phyloP scores from a whole-genome alignment of 1,140 invertebrate species.

The Drosophila lini region DNA sequence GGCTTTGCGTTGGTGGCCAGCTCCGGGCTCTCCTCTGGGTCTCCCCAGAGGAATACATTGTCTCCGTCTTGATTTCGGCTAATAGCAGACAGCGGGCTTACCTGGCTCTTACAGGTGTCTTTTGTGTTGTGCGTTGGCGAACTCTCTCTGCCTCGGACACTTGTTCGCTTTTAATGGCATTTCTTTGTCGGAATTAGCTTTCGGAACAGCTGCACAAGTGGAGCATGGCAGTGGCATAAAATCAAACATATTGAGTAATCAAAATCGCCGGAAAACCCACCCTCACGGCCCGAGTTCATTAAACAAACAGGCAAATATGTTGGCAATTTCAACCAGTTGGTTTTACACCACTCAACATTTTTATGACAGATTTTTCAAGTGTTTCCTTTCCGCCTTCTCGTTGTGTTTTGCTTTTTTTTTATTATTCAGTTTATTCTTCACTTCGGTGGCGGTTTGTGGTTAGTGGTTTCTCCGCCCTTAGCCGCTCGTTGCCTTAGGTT shows the following conservation, averaged over 20 bases:
- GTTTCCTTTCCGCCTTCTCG: constrained; percentile 46
- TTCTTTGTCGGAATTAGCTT: constrained; percentile 70
- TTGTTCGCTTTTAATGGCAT: constrained; percentile 58
- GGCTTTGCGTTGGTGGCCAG: constrained; percentile 71
- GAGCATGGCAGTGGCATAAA: constrained; percentile 55
- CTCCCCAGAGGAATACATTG: constrained; percentile 66
- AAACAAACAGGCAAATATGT: constrained; percentile 80
- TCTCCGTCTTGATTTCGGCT: constrained; percentile 61
- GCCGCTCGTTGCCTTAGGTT: constrained; percentile 64
- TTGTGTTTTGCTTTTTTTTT: constrained; percentile 25
- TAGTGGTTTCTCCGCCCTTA: constrained; percentile 32
- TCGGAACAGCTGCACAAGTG: constrained; percentile 74
- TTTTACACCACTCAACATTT: constrained; percentile 67
- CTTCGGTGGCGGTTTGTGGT: constrained; percentile 57
- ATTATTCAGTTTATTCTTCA: constrained; percentile 19
- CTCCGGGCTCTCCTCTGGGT: constrained; percentile 25
- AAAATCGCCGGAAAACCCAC: constrained; percentile 49
- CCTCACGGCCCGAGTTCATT: constrained; percentile 54
- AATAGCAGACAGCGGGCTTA: constrained; percentile 48
- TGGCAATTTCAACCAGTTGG: constrained; percentile 78
- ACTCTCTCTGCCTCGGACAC: constrained; percentile 21
- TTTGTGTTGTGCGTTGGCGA: constrained; percentile 56
- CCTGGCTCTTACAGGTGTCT: constrained; percentile 56
- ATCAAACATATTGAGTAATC: constrained; percentile 84
- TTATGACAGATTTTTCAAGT: constrained; percentile 83